Percentiles rank a stretch among this genome's conserved stretches.
Evolutionary conservation across 2,113 vertebrate genomes (phyloP).

Genomic region (Poecile atricapillus): DNA sequence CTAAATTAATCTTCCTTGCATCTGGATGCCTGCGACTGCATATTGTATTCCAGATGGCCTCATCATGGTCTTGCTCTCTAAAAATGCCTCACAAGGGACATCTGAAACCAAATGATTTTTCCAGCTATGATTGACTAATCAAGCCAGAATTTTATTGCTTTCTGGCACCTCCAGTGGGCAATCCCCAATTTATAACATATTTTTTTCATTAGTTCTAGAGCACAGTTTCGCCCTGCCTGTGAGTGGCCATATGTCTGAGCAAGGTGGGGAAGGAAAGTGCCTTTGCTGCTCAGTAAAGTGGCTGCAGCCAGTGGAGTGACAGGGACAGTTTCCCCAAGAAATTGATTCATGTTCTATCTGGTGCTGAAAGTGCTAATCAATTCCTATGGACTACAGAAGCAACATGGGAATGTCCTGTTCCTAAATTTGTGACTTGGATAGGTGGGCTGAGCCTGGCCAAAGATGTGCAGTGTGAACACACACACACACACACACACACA

Average conservation of each 20-base stretch:
- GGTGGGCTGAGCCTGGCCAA: not conserved
- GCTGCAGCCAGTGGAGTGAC: not conserved
- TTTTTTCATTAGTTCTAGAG: not conserved
- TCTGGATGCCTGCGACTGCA: not conserved
- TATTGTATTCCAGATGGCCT: constrained; percentile 54
- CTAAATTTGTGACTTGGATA: not conserved
- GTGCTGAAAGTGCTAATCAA: not conserved
- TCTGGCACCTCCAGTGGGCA: not conserved
- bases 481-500: no score
- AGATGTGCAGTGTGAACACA: not conserved
- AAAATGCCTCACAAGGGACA: constrained; percentile 29
- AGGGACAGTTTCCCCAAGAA: not conserved
- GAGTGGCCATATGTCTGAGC: not conserved
- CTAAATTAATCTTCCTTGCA: constrained; percentile 24
- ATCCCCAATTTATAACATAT: not conserved
- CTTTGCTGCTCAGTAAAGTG: not conserved
- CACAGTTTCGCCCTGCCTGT: not conserved
- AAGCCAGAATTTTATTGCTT: constrained; percentile 11
- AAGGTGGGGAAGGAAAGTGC: not conserved
- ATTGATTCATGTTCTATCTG: not conserved
- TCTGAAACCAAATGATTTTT: constrained; percentile 24
- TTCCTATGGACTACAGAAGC: not conserved
- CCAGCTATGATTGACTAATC: not conserved
- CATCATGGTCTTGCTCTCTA: constrained; percentile 9
- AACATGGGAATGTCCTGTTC: not conserved